phyloP scores from a whole-genome alignment of 1,140 invertebrate species.

The Alviniconcha marisindica region DNA sequence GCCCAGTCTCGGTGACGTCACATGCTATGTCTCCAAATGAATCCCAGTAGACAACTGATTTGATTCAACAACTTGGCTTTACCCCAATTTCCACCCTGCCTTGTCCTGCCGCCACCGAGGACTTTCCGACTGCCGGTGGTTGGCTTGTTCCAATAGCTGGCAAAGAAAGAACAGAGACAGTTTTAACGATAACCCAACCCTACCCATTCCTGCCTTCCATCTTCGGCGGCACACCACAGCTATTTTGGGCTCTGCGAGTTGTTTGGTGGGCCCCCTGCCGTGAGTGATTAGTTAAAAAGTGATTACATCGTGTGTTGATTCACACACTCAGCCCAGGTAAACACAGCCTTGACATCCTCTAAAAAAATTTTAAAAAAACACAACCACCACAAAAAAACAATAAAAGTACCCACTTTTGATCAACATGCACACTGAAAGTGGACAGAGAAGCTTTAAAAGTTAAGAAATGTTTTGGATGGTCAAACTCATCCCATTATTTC shows the following conservation, averaged over 20 bases:
- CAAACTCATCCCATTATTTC: too few species aligned
- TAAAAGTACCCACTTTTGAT: too few species aligned
- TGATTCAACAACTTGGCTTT: neutral
- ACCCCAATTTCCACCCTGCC: neutral
- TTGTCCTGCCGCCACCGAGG: neutral
- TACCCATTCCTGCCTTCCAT: neutral
- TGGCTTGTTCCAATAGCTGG: neutral
- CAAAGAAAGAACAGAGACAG: slow-evolving; percentile 11
- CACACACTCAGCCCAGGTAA: slow-evolving; percentile 21
- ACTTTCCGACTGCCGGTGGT: slow-evolving; percentile 16
- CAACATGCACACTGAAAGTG: too few species aligned
- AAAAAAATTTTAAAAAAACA: too few species aligned
- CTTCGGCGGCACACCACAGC: neutral
- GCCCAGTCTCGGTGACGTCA: slow-evolving; percentile 29
- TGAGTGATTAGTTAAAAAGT: slow-evolving; percentile 1
- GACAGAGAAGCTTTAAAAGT: too few species aligned
- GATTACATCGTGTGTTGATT: neutral
- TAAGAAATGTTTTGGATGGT: too few species aligned
- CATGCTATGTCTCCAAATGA: slow-evolving; percentile 3
- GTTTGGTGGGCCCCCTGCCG: neutral
- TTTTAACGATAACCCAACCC: neutral
- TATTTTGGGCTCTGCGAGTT: neutral
- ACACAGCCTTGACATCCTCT: slow-evolving; percentile 36
- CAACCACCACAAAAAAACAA: too few species aligned
- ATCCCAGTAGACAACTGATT: slow-evolving; percentile 2